Evolutionary conservation across 2,888 invertebrate genomes (phyloP).

Genomic region (Scaptomyza reducta): DNA sequence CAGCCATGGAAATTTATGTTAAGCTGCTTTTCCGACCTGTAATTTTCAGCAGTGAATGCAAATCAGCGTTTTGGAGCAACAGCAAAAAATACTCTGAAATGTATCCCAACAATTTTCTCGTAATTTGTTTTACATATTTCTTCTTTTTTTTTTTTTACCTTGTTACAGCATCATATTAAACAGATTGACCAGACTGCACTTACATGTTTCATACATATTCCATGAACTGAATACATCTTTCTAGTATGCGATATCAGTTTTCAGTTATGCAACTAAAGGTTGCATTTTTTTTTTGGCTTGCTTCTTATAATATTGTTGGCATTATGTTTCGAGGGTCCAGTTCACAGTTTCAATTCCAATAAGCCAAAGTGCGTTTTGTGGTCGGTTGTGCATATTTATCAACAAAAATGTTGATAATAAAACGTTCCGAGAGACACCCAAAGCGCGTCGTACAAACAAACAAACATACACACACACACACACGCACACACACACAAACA

Average conservation of each 20-base stretch:
- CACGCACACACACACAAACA: slow-evolving; percentile 20
- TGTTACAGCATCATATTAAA: background rate
- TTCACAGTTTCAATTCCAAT: slow-evolving; percentile 58
- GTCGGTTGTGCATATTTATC: slow-evolving; percentile 57
- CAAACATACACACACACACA: slow-evolving; percentile 7
- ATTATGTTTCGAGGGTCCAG: slow-evolving; percentile 1
- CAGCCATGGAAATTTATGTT: slow-evolving; percentile 54
- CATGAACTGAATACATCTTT: background rate
- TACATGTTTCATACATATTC: background rate
- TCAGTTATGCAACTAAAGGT: slow-evolving; percentile 5
- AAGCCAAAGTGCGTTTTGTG: slow-evolving; percentile 74
- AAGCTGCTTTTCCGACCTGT: slow-evolving; percentile 57
- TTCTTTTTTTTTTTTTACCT: background rate
- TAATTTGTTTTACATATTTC: background rate
- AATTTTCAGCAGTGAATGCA: slow-evolving; percentile 50
- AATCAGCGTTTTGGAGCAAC: slow-evolving; percentile 32
- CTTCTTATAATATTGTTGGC: slow-evolving; percentile 24
- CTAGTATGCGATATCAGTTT: background rate
- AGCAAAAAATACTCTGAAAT: slow-evolving; percentile 28
- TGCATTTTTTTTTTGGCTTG: background rate
- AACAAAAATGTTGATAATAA: slow-evolving; percentile 59
- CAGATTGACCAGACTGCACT: slow-evolving; percentile 1
- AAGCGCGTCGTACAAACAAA: slow-evolving; percentile 6
- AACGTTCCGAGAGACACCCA: slow-evolving; percentile 17
- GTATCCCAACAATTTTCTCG: slow-evolving; percentile 22